These are phyloP conservation scores for Leptinotarsa texana DNA, from an alignment of 1,140 invertebrate genomes.

Conservation along the genomic window DNA sequence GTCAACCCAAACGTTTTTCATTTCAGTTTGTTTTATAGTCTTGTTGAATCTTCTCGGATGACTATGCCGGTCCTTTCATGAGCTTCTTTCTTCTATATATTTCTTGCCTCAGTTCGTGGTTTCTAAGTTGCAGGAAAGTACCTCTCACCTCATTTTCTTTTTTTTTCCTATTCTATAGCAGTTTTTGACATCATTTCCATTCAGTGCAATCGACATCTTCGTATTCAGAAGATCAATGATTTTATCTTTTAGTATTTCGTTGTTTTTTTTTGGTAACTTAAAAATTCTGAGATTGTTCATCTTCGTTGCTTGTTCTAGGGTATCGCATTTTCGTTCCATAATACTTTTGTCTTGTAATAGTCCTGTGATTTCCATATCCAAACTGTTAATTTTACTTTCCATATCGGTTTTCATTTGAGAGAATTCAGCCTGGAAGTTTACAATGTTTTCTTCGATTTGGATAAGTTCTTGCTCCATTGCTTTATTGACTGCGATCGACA, in stretches of 20 bases:
- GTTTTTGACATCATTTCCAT: not conserved
- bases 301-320: not conserved
- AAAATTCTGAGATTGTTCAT: not conserved
- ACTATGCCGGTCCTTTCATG: conserved; percentile 1
- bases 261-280: not conserved
- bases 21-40: no score
- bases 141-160: not conserved
- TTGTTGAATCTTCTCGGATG: not conserved
- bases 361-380: conserved; percentile 10
- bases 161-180: conserved; percentile 2
- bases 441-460: not conserved
- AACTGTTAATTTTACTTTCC: not conserved
- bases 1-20: no score
- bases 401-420: not conserved
- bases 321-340: conserved; percentile 8
- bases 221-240: not conserved
- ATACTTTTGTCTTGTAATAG: conserved; percentile 4
- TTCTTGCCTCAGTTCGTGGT: conserved; percentile 4
- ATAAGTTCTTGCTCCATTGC: not conserved
- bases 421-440: conserved; percentile 6
- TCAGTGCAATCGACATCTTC: conserved; percentile 11
- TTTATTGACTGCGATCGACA: not conserved
- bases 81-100: not conserved
- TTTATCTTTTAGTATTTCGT: not conserved
- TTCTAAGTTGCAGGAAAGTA: conserved; percentile 1